Base-by-base conservation (phyloP, 2,113 vertebrate species). In the Dipodomys merriami region DNA sequence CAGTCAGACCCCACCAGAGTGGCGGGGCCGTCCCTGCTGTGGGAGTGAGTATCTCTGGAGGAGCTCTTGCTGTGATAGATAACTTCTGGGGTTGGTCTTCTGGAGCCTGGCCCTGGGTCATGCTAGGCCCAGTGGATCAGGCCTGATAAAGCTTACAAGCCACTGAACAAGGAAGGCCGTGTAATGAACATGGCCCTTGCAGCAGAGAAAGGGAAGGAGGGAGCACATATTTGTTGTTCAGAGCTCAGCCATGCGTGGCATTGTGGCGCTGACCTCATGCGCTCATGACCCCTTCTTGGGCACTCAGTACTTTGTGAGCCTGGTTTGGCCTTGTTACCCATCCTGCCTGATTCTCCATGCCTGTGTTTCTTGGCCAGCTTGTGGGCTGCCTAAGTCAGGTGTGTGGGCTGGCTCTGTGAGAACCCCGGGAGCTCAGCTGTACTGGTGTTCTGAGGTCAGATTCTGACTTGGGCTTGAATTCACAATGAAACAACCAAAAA, bases 1-100 rank as follows among this genome's bases (percentile, higher is more conserved):
- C 97, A 91, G 30, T 97, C 80, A 60, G 82, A 94, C 94, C 96
- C 2, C 98, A 95, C 93, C 98, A 94, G 97, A 99, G 98, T 15
- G 98, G 93, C 95, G 97, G 95, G 65, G 91, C 97, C 64, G 64
- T 98, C 80, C 4, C 96, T 0, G 0, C 97, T 0, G 88, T 97
- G 62, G 96, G 96, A 95, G 98, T 98, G 68, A 97, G 98, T 97
- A 23, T 81, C 64, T 88, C 57, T 23, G 86, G 19, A 25, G 7
- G 89, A 33, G 7, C 95, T 68, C 67, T n/a, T 35, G 19, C 23
- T 25, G 2, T 74, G 22, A 7, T 13, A 29, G 4, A 7, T 16
- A n/a, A 12, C 33, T 73, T 72, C 33, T 3, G 35, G 33, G 27
- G 7, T 20, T n/a, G 39, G 39, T 35, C 72, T 76, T 77, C 29